phyloP scores from a whole-genome alignment of 2,113 vertebrate species.

The Mustela lutreola region DNA sequence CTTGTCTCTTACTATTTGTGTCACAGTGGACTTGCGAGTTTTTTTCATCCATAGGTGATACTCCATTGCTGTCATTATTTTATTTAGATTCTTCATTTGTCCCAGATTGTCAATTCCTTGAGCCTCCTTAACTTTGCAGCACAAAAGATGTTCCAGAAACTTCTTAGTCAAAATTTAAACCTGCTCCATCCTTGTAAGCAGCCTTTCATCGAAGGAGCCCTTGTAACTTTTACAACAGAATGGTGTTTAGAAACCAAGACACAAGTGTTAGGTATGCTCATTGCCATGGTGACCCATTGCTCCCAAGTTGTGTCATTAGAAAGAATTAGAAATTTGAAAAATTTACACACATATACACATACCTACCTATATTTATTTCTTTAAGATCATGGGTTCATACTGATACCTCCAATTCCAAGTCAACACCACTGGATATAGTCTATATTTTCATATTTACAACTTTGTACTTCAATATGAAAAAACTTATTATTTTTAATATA shows the following conservation, averaged over 20 bases:
- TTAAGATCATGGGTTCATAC: neutral
- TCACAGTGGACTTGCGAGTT: neutral
- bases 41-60: neutral
- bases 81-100: neutral
- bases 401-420: neutral
- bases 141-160: neutral
- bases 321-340: neutral
- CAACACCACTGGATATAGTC: neutral
- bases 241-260: neutral
- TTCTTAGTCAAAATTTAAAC: neutral
- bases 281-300: too few species aligned
- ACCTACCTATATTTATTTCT: neutral
- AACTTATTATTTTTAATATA: slow-evolving; percentile 53
- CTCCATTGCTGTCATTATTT: neutral
- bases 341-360: neutral
- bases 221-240: neutral
- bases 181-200: neutral
- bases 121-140: neutral
- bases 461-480: neutral
- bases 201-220: neutral
- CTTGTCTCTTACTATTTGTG: neutral
- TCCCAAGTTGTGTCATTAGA: neutral
- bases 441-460: slow-evolving; percentile 17
- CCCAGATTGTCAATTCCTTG: neutral
- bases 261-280: neutral